Base-by-base conservation (phyloP, 2,113 vertebrate species). In the Dolichotis patagonum region DNA sequence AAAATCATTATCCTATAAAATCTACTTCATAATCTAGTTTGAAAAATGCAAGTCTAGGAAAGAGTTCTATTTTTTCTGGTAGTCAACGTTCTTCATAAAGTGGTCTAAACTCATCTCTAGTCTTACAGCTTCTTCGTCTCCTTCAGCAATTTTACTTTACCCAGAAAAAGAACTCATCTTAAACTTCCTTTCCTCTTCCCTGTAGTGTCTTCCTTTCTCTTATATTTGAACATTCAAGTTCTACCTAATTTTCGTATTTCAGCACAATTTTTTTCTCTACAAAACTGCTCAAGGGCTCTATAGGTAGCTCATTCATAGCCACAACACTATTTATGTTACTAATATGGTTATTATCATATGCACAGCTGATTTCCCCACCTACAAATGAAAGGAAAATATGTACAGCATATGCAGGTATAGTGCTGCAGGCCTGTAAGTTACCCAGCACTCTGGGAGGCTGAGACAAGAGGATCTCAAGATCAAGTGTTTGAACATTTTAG, bases 111-210 rank as follows among this genome's bases (percentile, higher is more conserved):
- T 81, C 30, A 73, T 87, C 38, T 89, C 41, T n/a, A 58, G 8
- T 88, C 24, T 87, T 82, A 41, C 2, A 77, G 81, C 10, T 26
- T 26, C 56, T 20, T 84, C 41, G 56, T 82, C 62, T 95, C 56
- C 62, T 63, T 49, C 71, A 60, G 49, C 22, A 82, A 92, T 88
- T 83, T 77, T 95, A 82, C n/a, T 49, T 13, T 19, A 78, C 56
- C 83, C 75, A 90, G 2, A 69, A 95, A 90, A n/a, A 52, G 43
- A 85, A 84, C 8, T 96, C 13, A 58, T 58, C 38, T 84, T 93
- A 28, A 93, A 73, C 38, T 85, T 90, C 54, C 71, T 58, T 60
- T 87, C 24, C 62, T 22, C 62, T 46, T 88, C 62, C 38, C 54
- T 78, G 17, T 10, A 85, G 19, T 41, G 9, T 22, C 30, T 24